A percentile compares a stretch with the other conserved stretches of the same genome.
These are phyloP conservation scores for Notodonta ziczac DNA, from an alignment of 2,888 invertebrate genomes.

Conservation along the genomic window DNA sequence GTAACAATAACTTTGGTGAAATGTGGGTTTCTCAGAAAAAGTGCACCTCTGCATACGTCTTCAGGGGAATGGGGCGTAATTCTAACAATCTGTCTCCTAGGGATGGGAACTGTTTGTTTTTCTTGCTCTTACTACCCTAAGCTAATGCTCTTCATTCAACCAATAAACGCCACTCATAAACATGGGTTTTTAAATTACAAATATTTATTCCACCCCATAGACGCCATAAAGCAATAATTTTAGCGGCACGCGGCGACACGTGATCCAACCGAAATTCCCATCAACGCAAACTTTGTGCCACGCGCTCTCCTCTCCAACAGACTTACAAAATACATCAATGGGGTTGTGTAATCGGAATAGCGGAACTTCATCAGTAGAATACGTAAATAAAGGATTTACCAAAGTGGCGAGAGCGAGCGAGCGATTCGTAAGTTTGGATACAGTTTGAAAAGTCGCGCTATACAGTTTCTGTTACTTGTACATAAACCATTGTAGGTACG, in stretches of 20 bases:
- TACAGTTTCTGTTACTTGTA: too few species aligned
- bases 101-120: not conserved
- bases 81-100: too few species aligned
- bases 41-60: not conserved
- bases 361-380: constrained; percentile 11
- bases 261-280: constrained; percentile 53
- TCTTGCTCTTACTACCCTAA: constrained; percentile 7
- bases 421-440: not conserved
- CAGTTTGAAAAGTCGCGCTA: not conserved
- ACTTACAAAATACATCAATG: constrained; percentile 35
- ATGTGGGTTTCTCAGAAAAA: too few species aligned
- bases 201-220: constrained; percentile 72
- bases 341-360: constrained; percentile 12
- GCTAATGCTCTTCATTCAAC: constrained; percentile 46
- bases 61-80: too few species aligned
- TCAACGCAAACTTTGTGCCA: constrained; percentile 40
- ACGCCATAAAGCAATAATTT: constrained; percentile 50
- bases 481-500: too few species aligned
- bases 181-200: constrained; percentile 66
- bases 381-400: constrained; percentile 3
- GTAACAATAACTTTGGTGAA: too few species aligned
- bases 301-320: constrained; percentile 43
- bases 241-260: constrained; percentile 69
- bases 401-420: not conserved
- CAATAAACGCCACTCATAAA: constrained; percentile 52